Evolutionary conservation across 1,140 invertebrate genomes (phyloP), one percentile per base, ranked within the genome.

Genomic region (Pristionchus pacificus): DNA sequence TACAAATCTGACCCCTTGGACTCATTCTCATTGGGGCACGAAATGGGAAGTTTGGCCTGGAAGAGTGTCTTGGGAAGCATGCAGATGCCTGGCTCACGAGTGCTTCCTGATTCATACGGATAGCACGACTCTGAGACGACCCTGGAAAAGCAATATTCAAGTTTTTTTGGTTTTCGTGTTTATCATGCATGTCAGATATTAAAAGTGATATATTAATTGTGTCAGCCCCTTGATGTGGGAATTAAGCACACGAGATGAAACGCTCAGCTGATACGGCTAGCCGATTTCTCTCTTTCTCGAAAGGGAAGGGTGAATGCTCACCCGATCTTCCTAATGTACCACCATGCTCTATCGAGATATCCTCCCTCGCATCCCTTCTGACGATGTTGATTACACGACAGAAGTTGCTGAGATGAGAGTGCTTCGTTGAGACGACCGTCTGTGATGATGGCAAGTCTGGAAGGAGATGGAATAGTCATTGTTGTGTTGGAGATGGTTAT

Each of bases 311-410:
- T n/a, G 57, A 64, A 68, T 32, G 81, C 84, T 85, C 87, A 93
- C 92, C 92, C 93, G 76, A 89, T 88, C 84, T 89, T 90, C 72
- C 90, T 88, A 60, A 93, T 87, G 84, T 89, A 96, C 79, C 90
- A 89, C 93, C 93, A 97, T 0, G 93, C 93, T 70, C 90, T 87
- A 78, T 95, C 93, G 62, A 95, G 86, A 80, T 93, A 89, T 0
- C 93, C 93, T 0, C 93, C 93, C 3, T 88, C 86, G 80, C 93
- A 97, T 13, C 91, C 92, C 74, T 88, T 87, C 79, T 93, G 90
- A 0, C 88, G 88, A 75, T 89, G 88, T 78, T 92, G 90, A 79
- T 93, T 91, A 80, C 94, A 97, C 0, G 91, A 91, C 0, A 97
- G 81, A 0, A 96, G 85, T 74, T 93, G 89, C 81, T 96, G 93